Conservation (phyloP, 2,888 invertebrate genomes). For the Lamellibrachia satsuma region DNA sequence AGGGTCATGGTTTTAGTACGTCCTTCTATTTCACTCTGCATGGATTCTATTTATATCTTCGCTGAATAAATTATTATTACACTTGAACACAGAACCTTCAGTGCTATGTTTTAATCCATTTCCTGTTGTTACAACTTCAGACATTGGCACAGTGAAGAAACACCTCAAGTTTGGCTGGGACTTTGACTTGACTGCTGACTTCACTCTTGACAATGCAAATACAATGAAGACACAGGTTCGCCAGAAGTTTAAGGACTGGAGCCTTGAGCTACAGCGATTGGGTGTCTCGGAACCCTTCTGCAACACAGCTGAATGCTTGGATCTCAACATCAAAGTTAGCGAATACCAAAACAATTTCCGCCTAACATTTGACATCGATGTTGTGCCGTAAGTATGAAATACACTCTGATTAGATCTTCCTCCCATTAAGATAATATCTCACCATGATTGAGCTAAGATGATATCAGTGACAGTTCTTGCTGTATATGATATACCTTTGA, state of each 20-base stretch:
- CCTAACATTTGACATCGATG: conserved; percentile 6
- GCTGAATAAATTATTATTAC: not conserved
- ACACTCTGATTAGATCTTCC: not conserved
- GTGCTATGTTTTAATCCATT: not conserved
- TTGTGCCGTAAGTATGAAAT: conserved; percentile 13
- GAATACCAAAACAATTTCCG: not conserved
- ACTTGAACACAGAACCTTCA: too few relatives aligned
- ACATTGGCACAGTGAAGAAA: not conserved
- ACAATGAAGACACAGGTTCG: conserved; percentile 6
- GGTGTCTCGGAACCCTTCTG: not conserved
- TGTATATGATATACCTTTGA: not conserved
- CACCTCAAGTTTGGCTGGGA: conserved; percentile 21
- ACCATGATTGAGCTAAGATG: not conserved
- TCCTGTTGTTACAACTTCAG: not conserved
- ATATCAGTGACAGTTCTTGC: not conserved
- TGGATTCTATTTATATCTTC: too few relatives aligned
- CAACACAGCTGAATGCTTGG: not conserved
- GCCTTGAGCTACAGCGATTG: not conserved
- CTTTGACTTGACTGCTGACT: conserved; percentile 18
- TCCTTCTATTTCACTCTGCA: too few relatives aligned
- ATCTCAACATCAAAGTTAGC: not conserved
- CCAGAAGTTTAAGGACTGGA: not conserved
- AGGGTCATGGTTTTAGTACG: too few relatives aligned
- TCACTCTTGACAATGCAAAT: conserved; percentile 1
- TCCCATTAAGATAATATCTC: not conserved